Percentiles rank a stretch among this genome's conserved stretches.
These are phyloP conservation scores for Lates calcarifer DNA, from an alignment of 2,113 vertebrate genomes.

Conservation along the genomic window DNA sequence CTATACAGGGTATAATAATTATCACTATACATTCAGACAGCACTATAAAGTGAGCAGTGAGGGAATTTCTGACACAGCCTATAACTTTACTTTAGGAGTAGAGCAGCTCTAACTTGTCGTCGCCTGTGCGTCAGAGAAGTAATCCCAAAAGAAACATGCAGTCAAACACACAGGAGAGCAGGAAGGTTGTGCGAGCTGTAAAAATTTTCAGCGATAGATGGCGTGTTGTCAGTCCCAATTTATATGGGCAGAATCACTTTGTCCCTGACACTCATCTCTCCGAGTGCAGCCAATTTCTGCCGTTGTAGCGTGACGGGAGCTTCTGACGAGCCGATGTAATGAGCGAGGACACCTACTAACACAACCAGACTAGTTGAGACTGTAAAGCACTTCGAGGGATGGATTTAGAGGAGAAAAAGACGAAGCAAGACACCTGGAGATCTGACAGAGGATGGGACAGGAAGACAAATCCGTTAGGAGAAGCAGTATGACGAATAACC, in stretches of 20 bases:
- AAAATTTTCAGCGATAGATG: background rate
- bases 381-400: background rate
- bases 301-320: slow-evolving; percentile 2
- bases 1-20: too few relatives aligned
- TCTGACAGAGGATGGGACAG: background rate
- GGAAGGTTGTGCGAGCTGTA: background rate
- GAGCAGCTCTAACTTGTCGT: background rate
- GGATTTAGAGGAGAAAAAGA: background rate
- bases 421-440: background rate
- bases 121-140: background rate
- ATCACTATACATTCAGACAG: too few relatives aligned
- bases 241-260: background rate
- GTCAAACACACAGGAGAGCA: background rate
- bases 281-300: background rate
- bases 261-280: background rate
- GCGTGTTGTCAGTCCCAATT: background rate
- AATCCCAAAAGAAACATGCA: background rate
- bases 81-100: too few relatives aligned
- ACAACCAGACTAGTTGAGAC: background rate
- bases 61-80: too few relatives aligned
- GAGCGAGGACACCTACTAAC: background rate
- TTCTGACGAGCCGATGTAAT: slow-evolving; percentile 17
- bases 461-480: background rate
- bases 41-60: too few relatives aligned
- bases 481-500: background rate